Conservation (phyloP, 35 echinoderm and acorn worm species). For the Amphiura filiformis region DNA sequence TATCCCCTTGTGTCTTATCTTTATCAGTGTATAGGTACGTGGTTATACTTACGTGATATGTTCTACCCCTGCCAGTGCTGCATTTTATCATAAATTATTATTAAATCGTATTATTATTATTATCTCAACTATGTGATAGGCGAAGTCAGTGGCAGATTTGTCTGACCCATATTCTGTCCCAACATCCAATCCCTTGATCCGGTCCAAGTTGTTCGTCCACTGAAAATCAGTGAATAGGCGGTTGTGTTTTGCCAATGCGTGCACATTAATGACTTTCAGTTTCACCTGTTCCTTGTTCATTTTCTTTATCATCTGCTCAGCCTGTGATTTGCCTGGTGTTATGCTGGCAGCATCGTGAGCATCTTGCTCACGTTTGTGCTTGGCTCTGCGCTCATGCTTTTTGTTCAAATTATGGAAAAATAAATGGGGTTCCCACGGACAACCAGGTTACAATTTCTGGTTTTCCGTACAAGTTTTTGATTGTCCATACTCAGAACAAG, state of each 20-base stretch:
- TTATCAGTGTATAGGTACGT: too few species aligned
- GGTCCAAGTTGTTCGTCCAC: neutral
- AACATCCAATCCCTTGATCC: neutral
- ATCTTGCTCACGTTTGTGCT: neutral
- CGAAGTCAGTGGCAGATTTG: neutral
- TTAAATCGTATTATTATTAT: too few species aligned
- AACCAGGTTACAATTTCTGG: too few species aligned
- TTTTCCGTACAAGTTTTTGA: too few species aligned
- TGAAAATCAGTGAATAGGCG: slow-evolving; percentile 14
- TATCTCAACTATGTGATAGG: neutral
- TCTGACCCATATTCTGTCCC: neutral
- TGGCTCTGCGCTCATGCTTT: neutral
- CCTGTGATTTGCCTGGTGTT: neutral
- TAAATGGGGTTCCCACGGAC: too few species aligned
- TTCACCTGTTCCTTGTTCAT: slow-evolving; percentile 7
- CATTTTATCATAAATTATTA: too few species aligned
- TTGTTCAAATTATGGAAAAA: too few species aligned
- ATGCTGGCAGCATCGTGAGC: neutral
- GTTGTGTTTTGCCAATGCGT: slow-evolving; percentile 12
- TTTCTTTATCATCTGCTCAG: neutral
- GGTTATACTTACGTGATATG: too few species aligned
- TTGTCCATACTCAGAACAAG: too few species aligned
- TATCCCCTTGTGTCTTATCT: too few species aligned
- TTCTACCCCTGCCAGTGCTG: too few species aligned
- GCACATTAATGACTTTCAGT: neutral